These are phyloP conservation scores for Ischnus inquisitorius DNA, from an alignment of 2,888 invertebrate species.

Conservation along the genomic window DNA sequence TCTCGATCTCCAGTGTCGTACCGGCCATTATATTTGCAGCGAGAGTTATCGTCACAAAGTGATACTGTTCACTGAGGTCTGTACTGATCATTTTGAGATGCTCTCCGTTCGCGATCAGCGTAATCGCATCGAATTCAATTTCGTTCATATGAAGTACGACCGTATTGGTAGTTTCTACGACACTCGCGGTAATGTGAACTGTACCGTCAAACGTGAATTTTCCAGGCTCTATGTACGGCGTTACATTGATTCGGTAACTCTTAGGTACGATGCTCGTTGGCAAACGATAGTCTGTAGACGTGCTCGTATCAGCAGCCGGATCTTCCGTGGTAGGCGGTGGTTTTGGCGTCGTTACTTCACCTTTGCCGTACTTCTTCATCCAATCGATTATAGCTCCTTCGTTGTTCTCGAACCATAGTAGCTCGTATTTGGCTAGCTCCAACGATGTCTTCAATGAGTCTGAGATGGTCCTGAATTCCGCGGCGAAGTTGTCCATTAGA, in stretches of 20 bases:
- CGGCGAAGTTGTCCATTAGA: slow-evolving; percentile 65
- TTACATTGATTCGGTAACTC: slow-evolving; percentile 86
- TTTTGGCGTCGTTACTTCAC: slow-evolving; percentile 34
- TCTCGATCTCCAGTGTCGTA: slow-evolving; percentile 85
- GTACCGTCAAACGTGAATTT: slow-evolving; percentile 78
- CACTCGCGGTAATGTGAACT: slow-evolving; percentile 73
- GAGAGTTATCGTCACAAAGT: slow-evolving; percentile 86
- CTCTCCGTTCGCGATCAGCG: slow-evolving; percentile 54
- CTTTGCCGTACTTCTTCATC: slow-evolving; percentile 62
- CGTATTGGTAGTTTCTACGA: slow-evolving; percentile 63
- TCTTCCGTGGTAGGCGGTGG: background rate
- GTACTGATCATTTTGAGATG: background rate
- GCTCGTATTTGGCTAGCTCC: slow-evolving; percentile 74
- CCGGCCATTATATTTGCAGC: slow-evolving; percentile 82
- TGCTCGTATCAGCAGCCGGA: slow-evolving; percentile 27
- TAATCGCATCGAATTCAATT: slow-evolving; percentile 32
- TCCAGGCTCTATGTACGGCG: slow-evolving; percentile 85
- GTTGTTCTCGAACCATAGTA: slow-evolving; percentile 72
- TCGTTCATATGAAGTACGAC: slow-evolving; percentile 76
- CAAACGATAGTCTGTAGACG: slow-evolving; percentile 85
- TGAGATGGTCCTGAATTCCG: slow-evolving; percentile 45
- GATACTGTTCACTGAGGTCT: slow-evolving; percentile 78
- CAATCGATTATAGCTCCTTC: slow-evolving; percentile 64
- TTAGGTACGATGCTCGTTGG: slow-evolving; percentile 87
- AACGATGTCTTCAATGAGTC: slow-evolving; percentile 71